Conservation (phyloP, 2,113 vertebrate genomes). For the Scomber colias region DNA sequence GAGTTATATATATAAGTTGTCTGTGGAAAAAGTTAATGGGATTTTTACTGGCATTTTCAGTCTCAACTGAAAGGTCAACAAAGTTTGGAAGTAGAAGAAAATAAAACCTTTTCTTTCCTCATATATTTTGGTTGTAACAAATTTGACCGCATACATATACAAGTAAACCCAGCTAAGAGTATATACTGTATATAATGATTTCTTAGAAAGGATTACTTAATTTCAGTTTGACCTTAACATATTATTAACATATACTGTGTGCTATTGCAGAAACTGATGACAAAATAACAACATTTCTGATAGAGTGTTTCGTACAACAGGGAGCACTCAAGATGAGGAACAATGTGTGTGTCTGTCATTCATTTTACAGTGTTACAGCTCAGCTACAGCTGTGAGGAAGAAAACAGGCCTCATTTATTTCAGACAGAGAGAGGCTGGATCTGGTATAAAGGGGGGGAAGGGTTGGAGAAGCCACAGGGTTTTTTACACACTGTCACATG, state of each 20-base stretch:
- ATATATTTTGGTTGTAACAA: no score
- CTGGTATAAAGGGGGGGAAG: slow-evolving; percentile 40
- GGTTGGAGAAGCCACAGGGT: slow-evolving; percentile 21
- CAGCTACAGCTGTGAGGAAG: slow-evolving; percentile 60
- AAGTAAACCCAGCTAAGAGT: no score
- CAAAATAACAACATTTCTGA: slow-evolving; percentile 14
- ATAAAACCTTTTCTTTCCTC: no score
- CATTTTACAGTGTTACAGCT: slow-evolving; percentile 38
- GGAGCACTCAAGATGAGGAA: slow-evolving; percentile 7
- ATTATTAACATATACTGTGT: not conserved
- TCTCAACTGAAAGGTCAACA: no score
- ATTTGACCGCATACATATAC: no score
- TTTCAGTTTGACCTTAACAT: no score
- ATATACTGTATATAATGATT: no score
- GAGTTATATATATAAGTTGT: no score
- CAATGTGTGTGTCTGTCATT: slow-evolving; percentile 55
- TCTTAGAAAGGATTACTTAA: no score
- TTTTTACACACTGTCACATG: slow-evolving; percentile 61
- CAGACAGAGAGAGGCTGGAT: slow-evolving; percentile 38
- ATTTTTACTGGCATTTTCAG: no score
- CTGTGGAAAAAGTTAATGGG: no score
- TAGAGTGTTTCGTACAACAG: slow-evolving; percentile 4
- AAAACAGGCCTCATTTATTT: slow-evolving; percentile 67
- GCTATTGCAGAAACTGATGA: not conserved
- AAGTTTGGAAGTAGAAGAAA: no score